Percentiles rank a stretch among this genome's conserved stretches.
These are phyloP conservation scores for Acanthurus lineatus DNA, from an alignment of 2,797 vertebrate genomes.

Conservation along the genomic window DNA sequence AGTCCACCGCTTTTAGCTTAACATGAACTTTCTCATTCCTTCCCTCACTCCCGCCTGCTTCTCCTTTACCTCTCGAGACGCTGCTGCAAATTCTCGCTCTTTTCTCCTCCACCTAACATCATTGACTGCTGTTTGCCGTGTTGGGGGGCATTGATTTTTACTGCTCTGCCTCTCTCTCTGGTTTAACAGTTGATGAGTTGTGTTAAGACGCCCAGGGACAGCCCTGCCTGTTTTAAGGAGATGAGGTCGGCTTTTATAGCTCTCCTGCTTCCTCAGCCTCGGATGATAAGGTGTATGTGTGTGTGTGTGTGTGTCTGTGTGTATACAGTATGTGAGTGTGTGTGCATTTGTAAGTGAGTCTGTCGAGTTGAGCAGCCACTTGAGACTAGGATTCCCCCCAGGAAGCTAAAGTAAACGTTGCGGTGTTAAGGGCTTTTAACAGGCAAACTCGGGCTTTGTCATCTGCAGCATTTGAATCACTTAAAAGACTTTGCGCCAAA, in stretches of 20 bases:
- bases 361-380: constrained; percentile 49
- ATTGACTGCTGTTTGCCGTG: constrained; percentile 91
- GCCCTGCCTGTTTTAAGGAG: constrained; percentile 77
- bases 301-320: constrained; percentile 13
- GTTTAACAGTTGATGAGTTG: constrained; percentile 88
- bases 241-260: constrained; percentile 79
- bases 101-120: constrained; percentile 78
- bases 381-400: constrained; percentile 66
- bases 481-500: constrained; percentile 64
- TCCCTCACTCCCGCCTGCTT: constrained; percentile 18
- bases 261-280: constrained; percentile 67
- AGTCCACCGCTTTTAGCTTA: constrained; percentile 57
- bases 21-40: constrained; percentile 48
- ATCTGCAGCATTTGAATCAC: constrained; percentile 56
- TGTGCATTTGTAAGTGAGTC: constrained; percentile 12
- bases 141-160: constrained; percentile 92
- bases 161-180: constrained; percentile 78
- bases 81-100: constrained; percentile 81
- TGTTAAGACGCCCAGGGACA: constrained; percentile 76
- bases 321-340: neutral
- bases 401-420: constrained; percentile 68
- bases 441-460: constrained; percentile 70
- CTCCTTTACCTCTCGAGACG: constrained; percentile 41
- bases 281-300: constrained; percentile 54
- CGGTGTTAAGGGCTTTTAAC: constrained; percentile 76